Conservation (phyloP, 92 coral and sea anemone genomes). For the Epizoanthus scotinus region DNA sequence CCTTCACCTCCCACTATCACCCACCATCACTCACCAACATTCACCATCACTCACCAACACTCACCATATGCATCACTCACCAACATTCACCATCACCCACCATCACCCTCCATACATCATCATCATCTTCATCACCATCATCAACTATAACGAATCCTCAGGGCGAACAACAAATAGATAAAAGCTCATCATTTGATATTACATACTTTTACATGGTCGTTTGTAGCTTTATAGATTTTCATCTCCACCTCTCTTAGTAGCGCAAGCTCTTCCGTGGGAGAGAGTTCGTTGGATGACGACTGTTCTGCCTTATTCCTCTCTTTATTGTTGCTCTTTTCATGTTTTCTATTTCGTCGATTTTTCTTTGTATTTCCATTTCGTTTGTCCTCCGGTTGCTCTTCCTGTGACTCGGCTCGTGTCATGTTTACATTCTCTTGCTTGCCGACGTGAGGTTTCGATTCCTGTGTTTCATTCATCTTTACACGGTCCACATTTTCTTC, state of each 20-base stretch:
- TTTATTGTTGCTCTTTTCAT: background rate
- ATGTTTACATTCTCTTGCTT: background rate
- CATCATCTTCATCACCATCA: too few species aligned
- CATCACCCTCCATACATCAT: too few species aligned
- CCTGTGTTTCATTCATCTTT: background rate
- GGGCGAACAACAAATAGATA: too few species aligned
- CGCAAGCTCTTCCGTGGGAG: slow-evolving; percentile 60
- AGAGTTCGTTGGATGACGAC: slow-evolving; percentile 30
- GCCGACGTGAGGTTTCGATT: background rate
- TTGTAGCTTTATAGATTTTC: slow-evolving; percentile 58
- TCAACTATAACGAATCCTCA: too few species aligned
- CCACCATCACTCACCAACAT: too few species aligned
- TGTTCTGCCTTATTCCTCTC: slow-evolving; percentile 1
- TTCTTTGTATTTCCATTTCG: background rate
- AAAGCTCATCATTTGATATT: background rate
- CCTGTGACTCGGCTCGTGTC: background rate
- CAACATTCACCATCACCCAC: too few species aligned
- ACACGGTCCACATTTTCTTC: background rate
- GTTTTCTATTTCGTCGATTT: background rate
- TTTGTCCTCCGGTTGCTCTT: background rate
- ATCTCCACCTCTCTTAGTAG: slow-evolving; percentile 69
- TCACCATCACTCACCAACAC: too few species aligned
- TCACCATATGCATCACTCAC: too few species aligned
- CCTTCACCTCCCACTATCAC: too few species aligned
- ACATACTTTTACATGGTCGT: slow-evolving; percentile 65